These are phyloP conservation scores for Platichthys flesus DNA, from an alignment of 2,113 vertebrate species.

Conservation along the genomic window DNA sequence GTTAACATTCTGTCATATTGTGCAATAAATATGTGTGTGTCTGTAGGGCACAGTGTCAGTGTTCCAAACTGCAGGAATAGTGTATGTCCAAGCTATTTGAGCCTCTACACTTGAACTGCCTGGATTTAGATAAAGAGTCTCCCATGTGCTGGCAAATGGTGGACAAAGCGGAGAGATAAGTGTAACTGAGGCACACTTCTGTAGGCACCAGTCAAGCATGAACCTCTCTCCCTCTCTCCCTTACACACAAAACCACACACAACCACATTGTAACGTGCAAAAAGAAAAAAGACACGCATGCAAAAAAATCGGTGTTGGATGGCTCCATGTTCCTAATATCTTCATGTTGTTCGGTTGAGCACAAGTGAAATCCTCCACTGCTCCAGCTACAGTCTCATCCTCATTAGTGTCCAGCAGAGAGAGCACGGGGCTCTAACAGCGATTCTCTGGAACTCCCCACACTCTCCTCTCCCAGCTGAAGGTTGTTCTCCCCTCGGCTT, in stretches of 20 bases:
- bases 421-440: slow-evolving; percentile 12
- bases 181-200: slow-evolving; percentile 31
- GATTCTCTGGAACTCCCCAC: slow-evolving; percentile 32
- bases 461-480: slow-evolving; percentile 39
- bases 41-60: too few species aligned
- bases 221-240: not conserved
- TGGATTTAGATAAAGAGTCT: slow-evolving; percentile 40
- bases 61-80: not conserved
- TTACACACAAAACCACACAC: not conserved
- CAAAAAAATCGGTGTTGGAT: not conserved
- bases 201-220: slow-evolving; percentile 35
- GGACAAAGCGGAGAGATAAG: slow-evolving; percentile 53
- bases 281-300: not conserved
- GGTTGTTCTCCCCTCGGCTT: slow-evolving; percentile 31
- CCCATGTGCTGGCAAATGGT: slow-evolving; percentile 42
- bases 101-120: slow-evolving; percentile 37
- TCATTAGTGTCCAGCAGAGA: slow-evolving; percentile 40
- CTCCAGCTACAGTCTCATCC: slow-evolving; percentile 36
- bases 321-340: slow-evolving; percentile 6
- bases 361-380: slow-evolving; percentile 17
- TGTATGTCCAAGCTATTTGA: slow-evolving; percentile 29
- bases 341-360: slow-evolving; percentile 8
- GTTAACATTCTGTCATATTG: not conserved
- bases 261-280: slow-evolving; percentile 6
- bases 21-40: too few species aligned